phyloP scores from a whole-genome alignment of 1,140 invertebrate genomes.

The Drosophila micromelanica region DNA sequence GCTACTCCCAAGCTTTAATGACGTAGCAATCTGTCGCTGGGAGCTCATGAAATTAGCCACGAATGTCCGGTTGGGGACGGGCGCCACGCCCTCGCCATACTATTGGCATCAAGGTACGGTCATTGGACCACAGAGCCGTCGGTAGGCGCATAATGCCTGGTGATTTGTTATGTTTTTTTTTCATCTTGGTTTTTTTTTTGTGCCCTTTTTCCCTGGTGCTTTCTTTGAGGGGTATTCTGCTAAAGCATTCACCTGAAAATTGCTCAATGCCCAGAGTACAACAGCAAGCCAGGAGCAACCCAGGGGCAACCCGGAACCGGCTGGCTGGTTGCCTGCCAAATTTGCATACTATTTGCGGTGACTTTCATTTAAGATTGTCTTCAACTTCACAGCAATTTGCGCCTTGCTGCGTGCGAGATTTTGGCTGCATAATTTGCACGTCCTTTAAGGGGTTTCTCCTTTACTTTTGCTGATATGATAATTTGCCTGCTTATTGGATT shows the following conservation, averaged over 20 bases:
- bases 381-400: conserved; percentile 49
- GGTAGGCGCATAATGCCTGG: conserved; percentile 66
- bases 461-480: conserved; percentile 69
- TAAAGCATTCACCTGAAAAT: conserved; percentile 74
- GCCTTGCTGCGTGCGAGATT: conserved; percentile 14
- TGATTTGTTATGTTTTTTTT: conserved; percentile 64
- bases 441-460: conserved; percentile 52
- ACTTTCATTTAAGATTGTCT: conserved; percentile 78
- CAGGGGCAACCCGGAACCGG: conserved; percentile 54
- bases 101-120: neutral
- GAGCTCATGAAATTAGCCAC: conserved; percentile 76
- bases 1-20: conserved; percentile 44
- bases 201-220: conserved; percentile 58
- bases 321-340: conserved; percentile 42
- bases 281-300: conserved; percentile 13
- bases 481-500: conserved; percentile 52
- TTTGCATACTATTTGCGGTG: conserved; percentile 73
- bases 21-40: conserved; percentile 67
- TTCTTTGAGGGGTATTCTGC: conserved; percentile 41
- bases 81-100: conserved; percentile 14
- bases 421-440: conserved; percentile 65
- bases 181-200: neutral
- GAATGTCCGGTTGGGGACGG: conserved; percentile 57
- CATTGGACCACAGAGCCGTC: conserved; percentile 27
- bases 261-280: conserved; percentile 61